Percentiles rank a stretch among this genome's conserved stretches.
Evolutionary conservation across 2,113 vertebrate genomes (phyloP).

Genomic region (Vidua macroura): DNA sequence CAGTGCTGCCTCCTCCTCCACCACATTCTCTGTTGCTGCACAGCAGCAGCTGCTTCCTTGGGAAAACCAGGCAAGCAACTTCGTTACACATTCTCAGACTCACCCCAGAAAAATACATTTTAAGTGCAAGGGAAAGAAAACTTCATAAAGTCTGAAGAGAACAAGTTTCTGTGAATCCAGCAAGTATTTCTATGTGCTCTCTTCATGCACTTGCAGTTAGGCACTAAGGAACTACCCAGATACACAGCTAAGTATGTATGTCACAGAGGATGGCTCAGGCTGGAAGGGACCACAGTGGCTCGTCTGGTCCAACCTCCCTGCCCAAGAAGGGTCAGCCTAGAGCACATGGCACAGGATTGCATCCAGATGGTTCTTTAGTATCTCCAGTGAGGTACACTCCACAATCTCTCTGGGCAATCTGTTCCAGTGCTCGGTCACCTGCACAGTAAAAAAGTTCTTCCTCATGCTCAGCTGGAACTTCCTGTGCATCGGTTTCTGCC

Average conservation of each 20-base stretch:
- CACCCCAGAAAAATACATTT: not conserved
- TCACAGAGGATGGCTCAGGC: not conserved
- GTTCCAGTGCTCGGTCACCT: not conserved
- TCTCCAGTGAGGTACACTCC: not conserved
- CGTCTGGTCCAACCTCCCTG: not conserved
- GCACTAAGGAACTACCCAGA: fast-evolving
- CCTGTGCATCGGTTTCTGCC: not conserved
- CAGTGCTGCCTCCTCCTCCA: not conserved
- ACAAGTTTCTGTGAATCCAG: not conserved
- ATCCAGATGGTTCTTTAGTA: not conserved
- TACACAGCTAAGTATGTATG: fast-evolving
- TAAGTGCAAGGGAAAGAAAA: not conserved
- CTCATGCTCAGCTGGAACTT: not conserved
- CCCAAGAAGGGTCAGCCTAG: not conserved
- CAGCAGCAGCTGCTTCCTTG: not conserved
- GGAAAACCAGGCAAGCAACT: not conserved
- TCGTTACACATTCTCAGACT: not conserved
- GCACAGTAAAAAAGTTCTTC: not conserved
- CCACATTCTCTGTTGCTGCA: not conserved
- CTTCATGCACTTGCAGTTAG: not conserved
- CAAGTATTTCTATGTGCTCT: not conserved
- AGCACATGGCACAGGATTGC: not conserved
- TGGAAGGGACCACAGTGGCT: not conserved
- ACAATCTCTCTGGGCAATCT: fast-evolving
- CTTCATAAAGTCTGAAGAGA: not conserved